These are phyloP conservation scores for Acanthosepion lycidas DNA, from an alignment of 2,888 invertebrate genomes.

Conservation along the genomic window DNA sequence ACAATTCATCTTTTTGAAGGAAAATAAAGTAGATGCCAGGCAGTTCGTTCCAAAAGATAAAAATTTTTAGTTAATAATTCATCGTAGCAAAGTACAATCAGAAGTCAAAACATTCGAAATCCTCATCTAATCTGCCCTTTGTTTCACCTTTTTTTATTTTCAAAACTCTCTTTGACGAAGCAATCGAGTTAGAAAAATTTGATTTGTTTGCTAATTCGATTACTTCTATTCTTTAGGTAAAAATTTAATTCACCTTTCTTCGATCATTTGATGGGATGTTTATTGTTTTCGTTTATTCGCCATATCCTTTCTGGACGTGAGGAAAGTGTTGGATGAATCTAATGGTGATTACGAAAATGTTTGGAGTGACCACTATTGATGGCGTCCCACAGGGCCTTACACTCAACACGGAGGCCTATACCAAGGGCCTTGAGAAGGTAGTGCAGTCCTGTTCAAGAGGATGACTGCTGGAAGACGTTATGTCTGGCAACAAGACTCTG, in stretches of 20 bases:
- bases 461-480: too few relatives aligned
- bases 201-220: background rate
- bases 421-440: too few relatives aligned
- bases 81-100: background rate
- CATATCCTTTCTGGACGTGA: background rate
- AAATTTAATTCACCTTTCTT: background rate
- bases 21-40: background rate
- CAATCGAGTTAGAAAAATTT: background rate
- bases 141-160: background rate
- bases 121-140: background rate
- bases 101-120: background rate
- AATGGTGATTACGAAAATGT: too few relatives aligned
- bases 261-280: background rate
- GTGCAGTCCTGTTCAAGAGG: too few relatives aligned
- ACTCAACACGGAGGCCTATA: too few relatives aligned
- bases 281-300: background rate
- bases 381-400: too few relatives aligned
- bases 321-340: background rate
- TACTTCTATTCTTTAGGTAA: background rate
- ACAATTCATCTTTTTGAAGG: background rate
- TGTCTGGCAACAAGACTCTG: too few relatives aligned
- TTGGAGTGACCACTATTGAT: too few relatives aligned
- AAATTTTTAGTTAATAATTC: background rate
- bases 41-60: background rate
- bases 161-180: background rate